Evolutionary conservation across 2,797 vertebrate genomes (phyloP).

Genomic region (Lophotriccus pileatus): DNA sequence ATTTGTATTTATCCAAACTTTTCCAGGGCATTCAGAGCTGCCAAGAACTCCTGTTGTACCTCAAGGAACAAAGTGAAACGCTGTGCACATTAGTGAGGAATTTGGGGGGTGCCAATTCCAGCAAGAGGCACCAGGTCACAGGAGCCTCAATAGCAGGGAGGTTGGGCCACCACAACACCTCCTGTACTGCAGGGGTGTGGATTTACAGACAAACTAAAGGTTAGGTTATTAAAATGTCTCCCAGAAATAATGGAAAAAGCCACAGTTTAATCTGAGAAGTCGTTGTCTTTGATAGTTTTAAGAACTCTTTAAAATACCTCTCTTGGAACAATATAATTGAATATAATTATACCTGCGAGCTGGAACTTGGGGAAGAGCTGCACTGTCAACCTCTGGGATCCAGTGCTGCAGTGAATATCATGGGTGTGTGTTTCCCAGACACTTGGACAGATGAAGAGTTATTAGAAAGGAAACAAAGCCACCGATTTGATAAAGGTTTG

Average conservation of each 20-base stretch:
- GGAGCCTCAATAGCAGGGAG: background rate
- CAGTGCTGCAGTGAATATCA: background rate
- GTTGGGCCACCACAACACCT: background rate
- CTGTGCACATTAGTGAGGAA: background rate
- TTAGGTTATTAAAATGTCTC: background rate
- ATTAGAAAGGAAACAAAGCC: background rate
- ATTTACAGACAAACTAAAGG: background rate
- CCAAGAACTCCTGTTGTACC: background rate
- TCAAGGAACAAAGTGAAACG: background rate
- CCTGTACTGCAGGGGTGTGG: background rate
- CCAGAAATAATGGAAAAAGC: background rate
- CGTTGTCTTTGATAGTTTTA: background rate
- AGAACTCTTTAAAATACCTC: background rate
- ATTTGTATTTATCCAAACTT: background rate
- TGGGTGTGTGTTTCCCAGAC: accelerated
- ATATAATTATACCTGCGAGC: background rate
- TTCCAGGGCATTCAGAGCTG: background rate
- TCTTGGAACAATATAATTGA: background rate
- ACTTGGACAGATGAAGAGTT: background rate
- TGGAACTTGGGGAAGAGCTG: background rate
- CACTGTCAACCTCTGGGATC: background rate
- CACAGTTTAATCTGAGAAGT: background rate
- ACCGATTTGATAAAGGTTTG: background rate
- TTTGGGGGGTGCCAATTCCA: background rate
- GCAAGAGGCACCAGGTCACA: background rate